Evolutionary conservation across 2,888 invertebrate species (phyloP).

Genomic region (Formica aserva): DNA sequence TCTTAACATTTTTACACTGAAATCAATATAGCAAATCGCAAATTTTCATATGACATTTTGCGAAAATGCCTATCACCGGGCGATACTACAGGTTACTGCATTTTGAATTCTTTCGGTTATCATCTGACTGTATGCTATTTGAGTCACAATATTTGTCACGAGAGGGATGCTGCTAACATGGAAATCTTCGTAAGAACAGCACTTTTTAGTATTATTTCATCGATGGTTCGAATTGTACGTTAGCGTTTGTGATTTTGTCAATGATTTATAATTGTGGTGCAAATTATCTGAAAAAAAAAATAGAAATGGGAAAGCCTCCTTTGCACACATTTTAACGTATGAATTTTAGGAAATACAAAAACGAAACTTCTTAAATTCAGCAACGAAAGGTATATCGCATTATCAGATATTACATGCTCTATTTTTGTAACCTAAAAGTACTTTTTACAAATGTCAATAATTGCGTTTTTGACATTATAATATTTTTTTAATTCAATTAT

Average conservation of each 20-base stretch:
- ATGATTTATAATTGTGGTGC: constrained; percentile 13
- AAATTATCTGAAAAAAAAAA: constrained; percentile 24
- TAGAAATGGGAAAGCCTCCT: constrained; percentile 27
- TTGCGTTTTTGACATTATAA: neutral
- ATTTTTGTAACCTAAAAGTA: constrained; percentile 25
- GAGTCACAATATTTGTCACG: neutral
- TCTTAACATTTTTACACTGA: no score
- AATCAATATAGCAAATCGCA: no score
- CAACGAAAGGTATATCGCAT: constrained; percentile 26
- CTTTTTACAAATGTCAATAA: neutral
- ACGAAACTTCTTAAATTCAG: constrained; percentile 17
- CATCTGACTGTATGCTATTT: neutral
- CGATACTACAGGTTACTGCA: no score
- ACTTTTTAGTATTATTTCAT: neutral
- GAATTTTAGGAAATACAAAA: neutral
- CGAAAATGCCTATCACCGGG: no score
- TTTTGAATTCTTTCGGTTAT: neutral
- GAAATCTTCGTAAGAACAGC: neutral
- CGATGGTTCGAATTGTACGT: neutral
- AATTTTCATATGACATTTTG: no score
- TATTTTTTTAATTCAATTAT: neutral
- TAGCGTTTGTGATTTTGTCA: constrained; percentile 1
- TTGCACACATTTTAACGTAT: constrained; percentile 14
- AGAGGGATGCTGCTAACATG: neutral
- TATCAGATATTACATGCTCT: neutral